Base-by-base conservation (phyloP, 2,888 invertebrate genomes). In the Phrixothrix hirtus region DNA sequence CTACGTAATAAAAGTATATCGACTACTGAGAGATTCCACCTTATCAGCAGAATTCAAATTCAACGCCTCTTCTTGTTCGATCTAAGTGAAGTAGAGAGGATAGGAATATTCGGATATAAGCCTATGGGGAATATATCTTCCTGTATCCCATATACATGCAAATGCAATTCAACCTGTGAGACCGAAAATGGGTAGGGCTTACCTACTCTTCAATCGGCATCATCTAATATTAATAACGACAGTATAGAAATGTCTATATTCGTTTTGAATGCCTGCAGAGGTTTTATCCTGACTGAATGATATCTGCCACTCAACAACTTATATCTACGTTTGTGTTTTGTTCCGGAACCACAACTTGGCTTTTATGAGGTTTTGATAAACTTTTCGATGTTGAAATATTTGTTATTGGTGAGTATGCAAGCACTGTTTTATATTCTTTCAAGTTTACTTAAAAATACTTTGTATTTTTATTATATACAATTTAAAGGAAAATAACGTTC, bases 91-190 rank as follows among this genome's bases (percentile, higher is more conserved):
- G 7, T 44, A 25, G 45, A 48, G 38, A 35, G 45, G 36, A 41
- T 34, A 47, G 48, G 48, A 54, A 55, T 46, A 55, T 55, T 41
- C 41, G 55, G 45, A 50, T 55, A 48, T 55, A 56, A 44, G 59
- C 51, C 59, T 55, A 55, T 43, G 30, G 60, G 62, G 62, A 59
- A 62, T 60, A 62, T 60, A 59, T 59, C 55, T 63, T 61, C 54
- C 57, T 61, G 60, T 61, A 63, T 65, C 62, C 70, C 65, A 73
- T 73, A 70, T 73, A 71, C 72, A 74, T 74, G 73, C 71, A 72
- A 74, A 73, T 73, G 71, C 71, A 70, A 72, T 72, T 63, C 68
- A 63, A 65, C 61, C 65, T 65, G 64, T 61, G 65, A 61, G 59
- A 62, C 64, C 64, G 62, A 65, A 71, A 71, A 71, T 69, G 69